Percentiles rank a stretch among this genome's conserved stretches.
These are phyloP conservation scores for Campylomormyrus tamandua DNA, from an alignment of 2,113 vertebrate species.

Conservation along the genomic window DNA sequence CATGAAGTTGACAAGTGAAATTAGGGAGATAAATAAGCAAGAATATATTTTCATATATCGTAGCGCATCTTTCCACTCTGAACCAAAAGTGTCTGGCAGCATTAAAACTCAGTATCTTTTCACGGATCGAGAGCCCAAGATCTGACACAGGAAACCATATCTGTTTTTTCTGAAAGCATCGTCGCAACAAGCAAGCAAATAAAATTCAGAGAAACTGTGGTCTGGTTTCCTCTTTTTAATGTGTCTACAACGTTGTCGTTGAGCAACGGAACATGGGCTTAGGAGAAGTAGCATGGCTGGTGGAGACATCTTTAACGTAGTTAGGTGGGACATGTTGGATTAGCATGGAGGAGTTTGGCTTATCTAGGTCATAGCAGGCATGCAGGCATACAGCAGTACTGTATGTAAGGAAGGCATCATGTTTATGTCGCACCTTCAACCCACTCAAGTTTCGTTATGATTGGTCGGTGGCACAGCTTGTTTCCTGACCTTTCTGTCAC, in stretches of 20 bases:
- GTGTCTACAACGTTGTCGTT: constrained; percentile 29
- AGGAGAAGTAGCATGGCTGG: background rate
- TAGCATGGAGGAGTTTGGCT: background rate
- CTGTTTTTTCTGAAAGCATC: constrained; percentile 14
- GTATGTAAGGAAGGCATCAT: background rate
- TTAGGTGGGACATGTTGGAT: background rate
- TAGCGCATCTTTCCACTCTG: background rate
- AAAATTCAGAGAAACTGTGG: constrained; percentile 49
- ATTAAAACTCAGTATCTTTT: background rate
- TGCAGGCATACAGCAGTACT: background rate
- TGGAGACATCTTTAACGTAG: background rate
- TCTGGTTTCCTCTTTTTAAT: constrained; percentile 48
- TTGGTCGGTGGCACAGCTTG: background rate
- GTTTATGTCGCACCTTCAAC: background rate
- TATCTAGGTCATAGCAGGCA: constrained; percentile 1
- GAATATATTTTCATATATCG: background rate
- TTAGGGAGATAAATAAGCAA: background rate
- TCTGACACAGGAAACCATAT: constrained; percentile 8
- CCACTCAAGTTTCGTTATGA: constrained; percentile 14
- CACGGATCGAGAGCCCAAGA: background rate
- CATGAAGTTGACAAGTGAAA: background rate
- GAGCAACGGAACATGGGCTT: background rate
- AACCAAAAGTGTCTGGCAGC: background rate
- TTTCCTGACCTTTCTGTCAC: constrained; percentile 4
- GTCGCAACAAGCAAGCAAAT: background rate